Conservation (phyloP, 2,797 vertebrate genomes). For the Hipposideros larvatus region DNA sequence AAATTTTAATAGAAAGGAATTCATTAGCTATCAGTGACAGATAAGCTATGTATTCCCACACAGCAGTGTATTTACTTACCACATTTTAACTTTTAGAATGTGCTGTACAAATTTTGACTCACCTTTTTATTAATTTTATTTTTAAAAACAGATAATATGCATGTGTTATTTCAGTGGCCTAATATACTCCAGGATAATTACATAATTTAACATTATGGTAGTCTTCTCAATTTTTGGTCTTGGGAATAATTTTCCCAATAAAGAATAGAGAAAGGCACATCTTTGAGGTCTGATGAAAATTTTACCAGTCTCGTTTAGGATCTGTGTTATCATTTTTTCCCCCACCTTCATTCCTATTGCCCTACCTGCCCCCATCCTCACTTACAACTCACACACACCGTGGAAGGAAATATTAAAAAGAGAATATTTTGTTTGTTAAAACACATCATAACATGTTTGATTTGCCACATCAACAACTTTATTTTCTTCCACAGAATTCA, state of each 20-base stretch:
- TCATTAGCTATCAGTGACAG: constrained; percentile 69
- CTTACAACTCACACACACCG: background rate
- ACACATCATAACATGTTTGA: constrained; percentile 19
- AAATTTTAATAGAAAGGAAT: constrained; percentile 81
- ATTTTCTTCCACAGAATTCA: constrained; percentile 58
- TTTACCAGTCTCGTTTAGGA: background rate
- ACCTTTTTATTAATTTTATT: constrained; percentile 69
- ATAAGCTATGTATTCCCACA: constrained; percentile 18
- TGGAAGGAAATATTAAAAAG: background rate
- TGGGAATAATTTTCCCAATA: constrained; percentile 43
- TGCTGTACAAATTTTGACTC: constrained; percentile 50
- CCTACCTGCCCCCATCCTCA: background rate
- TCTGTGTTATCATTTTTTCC: background rate
- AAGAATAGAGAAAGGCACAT: background rate
- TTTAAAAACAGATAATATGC: constrained; percentile 46
- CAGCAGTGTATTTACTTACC: constrained; percentile 59
- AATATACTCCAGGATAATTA: constrained; percentile 1
- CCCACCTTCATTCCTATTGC: background rate
- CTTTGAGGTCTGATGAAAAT: background rate
- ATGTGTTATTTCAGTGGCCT: constrained; percentile 26
- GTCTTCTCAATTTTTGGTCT: constrained; percentile 7
- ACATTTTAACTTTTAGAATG: constrained; percentile 53
- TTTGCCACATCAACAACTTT: background rate
- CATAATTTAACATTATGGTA: constrained; percentile 47
- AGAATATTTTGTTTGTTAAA: constrained; percentile 3